A percentile compares a stretch with the other conserved stretches of the same genome.
Evolutionary conservation across 2,113 vertebrate species (phyloP).

Genomic region (Gambusia holbrooki): DNA sequence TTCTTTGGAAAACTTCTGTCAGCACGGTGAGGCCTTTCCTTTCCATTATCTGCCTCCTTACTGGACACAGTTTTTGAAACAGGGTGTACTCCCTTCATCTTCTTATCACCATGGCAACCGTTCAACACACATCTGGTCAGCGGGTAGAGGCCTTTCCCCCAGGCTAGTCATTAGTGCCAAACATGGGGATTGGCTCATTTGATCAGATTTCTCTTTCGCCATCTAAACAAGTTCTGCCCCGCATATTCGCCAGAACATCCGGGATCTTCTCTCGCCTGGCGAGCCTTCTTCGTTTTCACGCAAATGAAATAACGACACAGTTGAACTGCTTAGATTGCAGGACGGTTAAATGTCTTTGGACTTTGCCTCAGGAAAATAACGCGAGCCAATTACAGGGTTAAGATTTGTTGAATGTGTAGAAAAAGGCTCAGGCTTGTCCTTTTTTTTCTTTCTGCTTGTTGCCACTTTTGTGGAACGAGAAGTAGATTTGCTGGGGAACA

Average conservation of each 20-base stretch:
- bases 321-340: constrained; percentile 43
- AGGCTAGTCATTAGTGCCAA: constrained; percentile 63
- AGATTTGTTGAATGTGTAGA: constrained; percentile 23
- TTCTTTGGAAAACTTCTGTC: constrained; percentile 45
- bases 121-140: constrained; percentile 59
- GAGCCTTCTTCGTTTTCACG: constrained; percentile 38
- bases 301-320: constrained; percentile 50
- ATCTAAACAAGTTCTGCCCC: constrained; percentile 27
- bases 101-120: constrained; percentile 40
- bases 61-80: constrained; percentile 57
- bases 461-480: constrained; percentile 12
- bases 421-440: neutral
- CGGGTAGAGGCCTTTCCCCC: constrained; percentile 50
- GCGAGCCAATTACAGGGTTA: constrained; percentile 28
- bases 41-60: constrained; percentile 60
- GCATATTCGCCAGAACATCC: constrained; percentile 22
- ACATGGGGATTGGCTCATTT: constrained; percentile 61
- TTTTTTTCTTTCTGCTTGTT: constrained; percentile 1
- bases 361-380: constrained; percentile 17
- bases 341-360: constrained; percentile 37
- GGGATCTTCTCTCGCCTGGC: constrained; percentile 15
- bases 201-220: constrained; percentile 53
- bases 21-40: constrained; percentile 31
- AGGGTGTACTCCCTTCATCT: constrained; percentile 51
- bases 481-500: constrained; percentile 2